Conservation (phyloP, 2,797 vertebrate genomes). For the Acestrorhynchus altus region DNA sequence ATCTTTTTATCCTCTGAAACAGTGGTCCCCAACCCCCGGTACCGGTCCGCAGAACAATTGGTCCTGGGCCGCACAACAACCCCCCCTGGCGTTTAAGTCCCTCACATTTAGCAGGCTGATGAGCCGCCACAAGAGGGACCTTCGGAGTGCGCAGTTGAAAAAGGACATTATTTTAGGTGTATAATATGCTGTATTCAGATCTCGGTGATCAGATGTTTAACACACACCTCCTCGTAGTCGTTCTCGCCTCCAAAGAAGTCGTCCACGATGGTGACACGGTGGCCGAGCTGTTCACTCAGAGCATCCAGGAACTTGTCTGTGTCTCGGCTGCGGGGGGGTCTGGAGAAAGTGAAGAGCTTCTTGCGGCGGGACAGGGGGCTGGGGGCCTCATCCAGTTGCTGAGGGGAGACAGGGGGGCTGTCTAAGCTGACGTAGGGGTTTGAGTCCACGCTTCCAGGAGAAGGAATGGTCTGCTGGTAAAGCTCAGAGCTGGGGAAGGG, state of each 20-base stretch:
- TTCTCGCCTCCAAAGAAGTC: slow-evolving; percentile 92
- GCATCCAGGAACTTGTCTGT: slow-evolving; percentile 94
- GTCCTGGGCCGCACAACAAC: too few species aligned
- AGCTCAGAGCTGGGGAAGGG: slow-evolving; percentile 78
- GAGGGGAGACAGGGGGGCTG: slow-evolving; percentile 86
- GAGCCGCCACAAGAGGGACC: too few species aligned
- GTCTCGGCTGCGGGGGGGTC: slow-evolving; percentile 88
- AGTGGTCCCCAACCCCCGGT: too few species aligned
- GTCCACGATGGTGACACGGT: slow-evolving; percentile 88
- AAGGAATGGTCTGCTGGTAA: slow-evolving; percentile 81
- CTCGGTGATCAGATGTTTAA: neutral
- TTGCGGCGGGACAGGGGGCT: slow-evolving; percentile 82
- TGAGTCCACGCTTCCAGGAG: slow-evolving; percentile 91
- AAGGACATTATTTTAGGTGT: too few species aligned
- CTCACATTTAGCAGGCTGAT: too few species aligned
- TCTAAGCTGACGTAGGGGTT: slow-evolving; percentile 97
- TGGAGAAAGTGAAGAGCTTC: slow-evolving; percentile 95
- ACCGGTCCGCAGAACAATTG: too few species aligned
- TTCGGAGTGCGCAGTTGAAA: too few species aligned
- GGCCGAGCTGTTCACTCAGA: slow-evolving; percentile 93
- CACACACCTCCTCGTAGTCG: slow-evolving; percentile 95
- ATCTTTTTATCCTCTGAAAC: too few species aligned
- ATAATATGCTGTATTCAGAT: too few species aligned
- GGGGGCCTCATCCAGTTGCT: slow-evolving; percentile 69
- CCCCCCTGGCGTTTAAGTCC: too few species aligned